Conservation (phyloP, 1,140 invertebrate genomes). For the Drosophila nigrodunni region DNA sequence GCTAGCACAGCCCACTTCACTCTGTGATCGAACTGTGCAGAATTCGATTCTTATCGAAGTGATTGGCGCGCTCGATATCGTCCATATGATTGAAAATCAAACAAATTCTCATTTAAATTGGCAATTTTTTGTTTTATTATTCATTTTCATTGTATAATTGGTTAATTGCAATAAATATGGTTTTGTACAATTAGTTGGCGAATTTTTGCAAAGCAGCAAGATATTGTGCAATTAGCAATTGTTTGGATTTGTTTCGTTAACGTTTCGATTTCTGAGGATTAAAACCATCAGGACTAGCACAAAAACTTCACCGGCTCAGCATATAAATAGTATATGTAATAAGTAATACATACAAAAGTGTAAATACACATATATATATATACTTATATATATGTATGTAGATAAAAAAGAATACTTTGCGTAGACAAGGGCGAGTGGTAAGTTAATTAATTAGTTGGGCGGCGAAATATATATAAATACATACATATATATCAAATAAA, state of each 20-base stretch:
- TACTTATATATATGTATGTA: slow-evolving; percentile 33
- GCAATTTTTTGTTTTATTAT: slow-evolving; percentile 38
- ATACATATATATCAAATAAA: slow-evolving; percentile 39
- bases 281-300: slow-evolving; percentile 68
- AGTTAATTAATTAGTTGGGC: slow-evolving; percentile 54
- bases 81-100: background rate
- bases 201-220: slow-evolving; percentile 55
- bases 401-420: slow-evolving; percentile 56
- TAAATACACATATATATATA: slow-evolving; percentile 36
- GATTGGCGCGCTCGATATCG: background rate
- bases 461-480: slow-evolving; percentile 18
- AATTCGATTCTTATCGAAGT: background rate
- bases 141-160: slow-evolving; percentile 53
- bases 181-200: slow-evolving; percentile 58
- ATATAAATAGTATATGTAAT: slow-evolving; percentile 54
- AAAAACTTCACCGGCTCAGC: slow-evolving; percentile 72
- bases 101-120: slow-evolving; percentile 30
- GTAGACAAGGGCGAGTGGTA: slow-evolving; percentile 37
- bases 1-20: too few relatives aligned
- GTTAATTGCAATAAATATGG: slow-evolving; percentile 57
- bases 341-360: slow-evolving; percentile 57
- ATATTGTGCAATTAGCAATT: slow-evolving; percentile 54
- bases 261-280: slow-evolving; percentile 42
- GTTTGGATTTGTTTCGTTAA: slow-evolving; percentile 45
- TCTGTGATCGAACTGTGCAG: too few relatives aligned